Percentiles rank a stretch among this genome's conserved stretches.
Evolutionary conservation across 2,797 vertebrate genomes (phyloP).

Genomic region (Hemitrygon akajei): DNA sequence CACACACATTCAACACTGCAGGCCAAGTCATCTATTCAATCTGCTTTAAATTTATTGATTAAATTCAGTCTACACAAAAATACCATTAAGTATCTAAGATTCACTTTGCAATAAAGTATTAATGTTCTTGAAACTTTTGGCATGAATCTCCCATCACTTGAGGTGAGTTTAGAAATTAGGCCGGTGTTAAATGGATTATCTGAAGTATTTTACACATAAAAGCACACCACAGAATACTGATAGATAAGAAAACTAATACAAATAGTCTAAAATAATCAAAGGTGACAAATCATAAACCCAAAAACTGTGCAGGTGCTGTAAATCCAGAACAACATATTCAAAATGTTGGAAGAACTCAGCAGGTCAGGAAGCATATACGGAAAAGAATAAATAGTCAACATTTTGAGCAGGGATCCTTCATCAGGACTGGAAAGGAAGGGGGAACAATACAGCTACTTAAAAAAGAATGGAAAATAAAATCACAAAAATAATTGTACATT

Average conservation of each 20-base stretch:
- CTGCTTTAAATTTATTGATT: neutral
- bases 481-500: neutral
- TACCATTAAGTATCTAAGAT: neutral
- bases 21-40: neutral
- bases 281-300: no score
- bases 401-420: no score
- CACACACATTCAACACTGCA: neutral
- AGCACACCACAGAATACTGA: no score
- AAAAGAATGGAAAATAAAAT: neutral
- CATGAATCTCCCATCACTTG: neutral
- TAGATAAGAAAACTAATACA: neutral
- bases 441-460: neutral
- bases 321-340: no score
- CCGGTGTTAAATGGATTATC: neutral
- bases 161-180: neutral
- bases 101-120: neutral
- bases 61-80: neutral
- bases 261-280: neutral
- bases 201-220: no score
- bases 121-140: neutral
- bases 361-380: no score
- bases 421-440: no score
- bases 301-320: no score
- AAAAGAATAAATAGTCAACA: no score
- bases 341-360: no score